Conservation (phyloP, 2,888 invertebrate species). For the Leptogaster cylindrica region DNA sequence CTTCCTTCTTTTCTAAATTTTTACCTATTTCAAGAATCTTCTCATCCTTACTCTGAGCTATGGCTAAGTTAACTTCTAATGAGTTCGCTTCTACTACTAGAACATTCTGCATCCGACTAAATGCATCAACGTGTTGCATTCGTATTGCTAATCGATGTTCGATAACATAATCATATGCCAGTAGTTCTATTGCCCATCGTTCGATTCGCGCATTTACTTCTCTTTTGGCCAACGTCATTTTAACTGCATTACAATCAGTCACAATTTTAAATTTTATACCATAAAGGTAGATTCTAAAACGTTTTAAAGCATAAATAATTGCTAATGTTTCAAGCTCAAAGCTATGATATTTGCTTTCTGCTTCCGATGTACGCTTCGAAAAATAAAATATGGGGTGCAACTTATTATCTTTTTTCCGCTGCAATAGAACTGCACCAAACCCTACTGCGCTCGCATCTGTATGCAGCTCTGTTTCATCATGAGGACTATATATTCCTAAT, state of each 20-base stretch:
- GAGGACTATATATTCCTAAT: conserved; percentile 43
- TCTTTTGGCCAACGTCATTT: conserved; percentile 47
- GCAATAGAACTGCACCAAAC: conserved; percentile 51
- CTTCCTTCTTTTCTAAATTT: neutral
- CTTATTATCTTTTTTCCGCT: conserved; percentile 47
- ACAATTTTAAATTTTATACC: conserved; percentile 51
- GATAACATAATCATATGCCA: conserved; percentile 47
- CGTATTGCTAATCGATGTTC: conserved; percentile 47
- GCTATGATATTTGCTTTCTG: conserved; percentile 51
- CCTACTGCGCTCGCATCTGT: conserved; percentile 50
- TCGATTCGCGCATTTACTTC: conserved; percentile 48
- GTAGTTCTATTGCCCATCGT: conserved; percentile 48
- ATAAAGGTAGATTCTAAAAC: conserved; percentile 50
- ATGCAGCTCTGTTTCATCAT: conserved; percentile 51
- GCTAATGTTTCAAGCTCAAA: conserved; percentile 52
- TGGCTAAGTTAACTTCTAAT: neutral
- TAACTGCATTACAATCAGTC: conserved; percentile 51
- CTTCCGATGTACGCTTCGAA: conserved; percentile 50
- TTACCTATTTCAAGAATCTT: neutral
- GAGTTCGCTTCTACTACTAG: neutral
- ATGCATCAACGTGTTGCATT: conserved; percentile 54
- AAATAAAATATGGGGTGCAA: conserved; percentile 52
- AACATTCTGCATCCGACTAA: conserved; percentile 48
- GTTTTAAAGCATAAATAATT: conserved; percentile 50
- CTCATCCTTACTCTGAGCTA: neutral